A percentile compares a stretch with the other conserved stretches of the same genome.
These are phyloP conservation scores for Sciaenops ocellatus DNA, from an alignment of 2,797 vertebrate species.

Conservation along the genomic window DNA sequence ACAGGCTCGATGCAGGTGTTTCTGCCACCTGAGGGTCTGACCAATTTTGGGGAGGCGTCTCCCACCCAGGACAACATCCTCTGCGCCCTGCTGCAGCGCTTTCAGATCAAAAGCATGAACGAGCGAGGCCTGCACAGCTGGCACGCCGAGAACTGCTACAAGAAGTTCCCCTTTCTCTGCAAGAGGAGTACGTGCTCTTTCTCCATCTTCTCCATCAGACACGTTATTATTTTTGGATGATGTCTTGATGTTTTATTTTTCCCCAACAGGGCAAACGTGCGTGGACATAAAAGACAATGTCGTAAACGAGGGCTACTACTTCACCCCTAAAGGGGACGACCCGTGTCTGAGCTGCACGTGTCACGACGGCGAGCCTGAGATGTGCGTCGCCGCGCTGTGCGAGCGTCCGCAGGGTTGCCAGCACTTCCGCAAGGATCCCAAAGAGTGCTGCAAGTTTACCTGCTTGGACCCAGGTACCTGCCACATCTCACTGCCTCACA, in stretches of 20 bases:
- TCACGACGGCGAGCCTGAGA: constrained; percentile 96
- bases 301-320: constrained; percentile 97
- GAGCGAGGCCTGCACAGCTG: constrained; percentile 96
- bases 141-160: constrained; percentile 97
- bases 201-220: not conserved
- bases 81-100: constrained; percentile 96
- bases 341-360: constrained; percentile 98
- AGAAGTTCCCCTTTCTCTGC: constrained; percentile 97
- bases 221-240: not conserved
- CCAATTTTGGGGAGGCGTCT: constrained; percentile 85
- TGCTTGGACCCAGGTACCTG: constrained; percentile 94
- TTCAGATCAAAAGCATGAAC: constrained; percentile 92
- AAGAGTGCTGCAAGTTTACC: constrained; percentile 99
- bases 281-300: constrained; percentile 99
- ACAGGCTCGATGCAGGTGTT: constrained; percentile 95
- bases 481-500: not conserved
- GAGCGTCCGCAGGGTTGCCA: constrained; percentile 96
- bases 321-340: constrained; percentile 98
- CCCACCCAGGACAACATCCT: constrained; percentile 92
- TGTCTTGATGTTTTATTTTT: not conserved
- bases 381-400: constrained; percentile 97
- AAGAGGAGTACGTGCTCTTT: constrained; percentile 90
- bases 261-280: constrained; percentile 92
- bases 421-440: constrained; percentile 96
- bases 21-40: constrained; percentile 91